phyloP scores from a whole-genome alignment of 2,888 invertebrate genomes.

The Pollenia labialis region DNA sequence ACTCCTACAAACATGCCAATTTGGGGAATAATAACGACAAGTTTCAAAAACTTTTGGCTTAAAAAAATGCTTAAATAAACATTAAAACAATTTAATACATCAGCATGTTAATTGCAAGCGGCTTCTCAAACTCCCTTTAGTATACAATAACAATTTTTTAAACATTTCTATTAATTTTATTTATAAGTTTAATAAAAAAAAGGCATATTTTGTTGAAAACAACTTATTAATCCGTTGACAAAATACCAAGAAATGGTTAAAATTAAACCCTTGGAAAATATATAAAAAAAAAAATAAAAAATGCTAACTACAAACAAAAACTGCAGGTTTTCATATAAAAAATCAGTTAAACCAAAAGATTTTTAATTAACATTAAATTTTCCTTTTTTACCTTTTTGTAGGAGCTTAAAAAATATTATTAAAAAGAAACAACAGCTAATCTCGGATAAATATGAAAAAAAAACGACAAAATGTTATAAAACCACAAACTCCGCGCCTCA shows the following conservation, averaged over 20 bases:
- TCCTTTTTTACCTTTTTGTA: neutral
- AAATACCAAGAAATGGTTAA: constrained; percentile 7
- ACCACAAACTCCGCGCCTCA: constrained; percentile 65
- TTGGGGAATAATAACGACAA: neutral
- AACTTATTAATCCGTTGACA: constrained; percentile 46
- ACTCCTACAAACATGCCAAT: neutral
- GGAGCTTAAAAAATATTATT: neutral
- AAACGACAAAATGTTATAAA: constrained; percentile 64
- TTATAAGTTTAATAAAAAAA: neutral
- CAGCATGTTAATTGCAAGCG: neutral
- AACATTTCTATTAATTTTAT: constrained; percentile 5
- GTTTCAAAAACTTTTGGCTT: neutral
- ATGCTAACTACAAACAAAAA: neutral
- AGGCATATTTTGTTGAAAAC: neutral
- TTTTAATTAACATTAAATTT: constrained; percentile 64
- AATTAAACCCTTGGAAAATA: neutral
- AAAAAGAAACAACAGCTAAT: constrained; percentile 52
- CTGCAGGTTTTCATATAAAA: neutral
- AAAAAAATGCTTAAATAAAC: neutral
- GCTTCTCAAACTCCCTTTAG: constrained; percentile 3
- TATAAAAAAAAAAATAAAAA: neutral
- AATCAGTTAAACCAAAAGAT: constrained; percentile 37
- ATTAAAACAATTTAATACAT: constrained; percentile 17
- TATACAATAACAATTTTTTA: constrained; percentile 1
- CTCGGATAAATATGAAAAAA: constrained; percentile 48